Conservation (phyloP, 1,140 invertebrate genomes). For the Gonioctena quinquepunctata region DNA sequence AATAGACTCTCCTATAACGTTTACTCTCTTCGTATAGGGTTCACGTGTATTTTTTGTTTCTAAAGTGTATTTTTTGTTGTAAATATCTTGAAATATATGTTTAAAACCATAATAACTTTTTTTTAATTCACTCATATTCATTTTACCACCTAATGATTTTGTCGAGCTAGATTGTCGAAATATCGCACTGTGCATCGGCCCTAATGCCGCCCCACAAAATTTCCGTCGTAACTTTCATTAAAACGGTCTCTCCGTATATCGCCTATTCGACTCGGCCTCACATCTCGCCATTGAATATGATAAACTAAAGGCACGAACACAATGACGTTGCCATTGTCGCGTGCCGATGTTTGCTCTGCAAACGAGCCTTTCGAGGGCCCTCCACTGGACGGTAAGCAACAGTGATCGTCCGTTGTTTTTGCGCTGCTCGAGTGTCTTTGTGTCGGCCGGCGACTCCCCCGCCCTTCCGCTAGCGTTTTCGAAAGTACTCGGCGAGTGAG, state of each 20-base stretch:
- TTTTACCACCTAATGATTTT: no score
- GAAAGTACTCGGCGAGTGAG: background rate
- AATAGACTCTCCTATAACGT: no score
- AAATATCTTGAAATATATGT: no score
- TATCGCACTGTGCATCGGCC: no score
- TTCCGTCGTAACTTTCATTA: background rate
- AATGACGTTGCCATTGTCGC: background rate
- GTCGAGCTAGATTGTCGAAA: no score
- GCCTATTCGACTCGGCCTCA: background rate
- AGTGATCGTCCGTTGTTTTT: background rate
- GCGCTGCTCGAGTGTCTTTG: background rate
- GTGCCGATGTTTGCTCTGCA: constrained; percentile 8
- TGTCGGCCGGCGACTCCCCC: background rate
- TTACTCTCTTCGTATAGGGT: no score
- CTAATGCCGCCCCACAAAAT: background rate
- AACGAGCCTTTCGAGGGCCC: constrained; percentile 8
- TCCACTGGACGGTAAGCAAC: background rate
- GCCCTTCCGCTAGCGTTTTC: background rate
- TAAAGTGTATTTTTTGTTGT: no score
- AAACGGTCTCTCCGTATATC: background rate
- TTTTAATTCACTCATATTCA: no score
- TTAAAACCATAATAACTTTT: no score
- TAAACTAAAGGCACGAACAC: background rate
- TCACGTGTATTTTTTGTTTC: no score
- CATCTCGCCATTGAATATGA: background rate